Base-by-base conservation (phyloP, 2,797 vertebrate species). In the Rhinoraja longicauda region DNA sequence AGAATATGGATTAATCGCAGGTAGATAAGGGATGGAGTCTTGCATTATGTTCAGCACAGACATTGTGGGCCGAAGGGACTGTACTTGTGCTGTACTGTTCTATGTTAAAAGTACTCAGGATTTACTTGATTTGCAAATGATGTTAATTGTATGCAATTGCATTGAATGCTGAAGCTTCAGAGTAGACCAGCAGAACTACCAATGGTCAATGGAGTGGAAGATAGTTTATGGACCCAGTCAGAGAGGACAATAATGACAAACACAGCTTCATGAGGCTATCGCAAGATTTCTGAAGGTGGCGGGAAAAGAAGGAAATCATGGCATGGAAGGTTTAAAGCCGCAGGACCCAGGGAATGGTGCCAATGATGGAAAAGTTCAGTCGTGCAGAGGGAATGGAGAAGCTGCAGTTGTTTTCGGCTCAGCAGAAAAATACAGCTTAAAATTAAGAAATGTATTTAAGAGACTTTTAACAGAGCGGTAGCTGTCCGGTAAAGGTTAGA, bases 111-210 rank as follows among this genome's bases (percentile, higher is more conserved):
- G 29, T 86, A 62, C 29, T 86, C 82, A 62, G 82, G 57, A 86
- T 62, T 86, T n/a, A n/a, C 53, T 86, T 86, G 82, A 86, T 62
- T 86, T 17, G 26, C 57, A 86, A 86, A 86, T 86, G 26, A 62
- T 86, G 57, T 86, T 86, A 62, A 62, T 86, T 86, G 13, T 26
- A 86, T 29, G 57, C 57, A 82, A 82, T 57, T 82, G 79, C 79
- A 82, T 57, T 53, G 53, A 26, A 24, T 82, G 21, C 57, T 82
- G 29, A 62, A 86, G 4, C 82, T 59, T 86, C 59, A 32, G 29
- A 62, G 29, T 12, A n/a, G 82, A 57, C 57, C 57, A 62, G 26
- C 57, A 86, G 82, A 86, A 13, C 57, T 12, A 59, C 29, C 15
- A 59, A 59, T 57, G 57, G 57, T 57, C n/a, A 62, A 13, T 13